Base-by-base conservation (phyloP, 2,113 vertebrate genomes). In the Aplodontia rufa region DNA sequence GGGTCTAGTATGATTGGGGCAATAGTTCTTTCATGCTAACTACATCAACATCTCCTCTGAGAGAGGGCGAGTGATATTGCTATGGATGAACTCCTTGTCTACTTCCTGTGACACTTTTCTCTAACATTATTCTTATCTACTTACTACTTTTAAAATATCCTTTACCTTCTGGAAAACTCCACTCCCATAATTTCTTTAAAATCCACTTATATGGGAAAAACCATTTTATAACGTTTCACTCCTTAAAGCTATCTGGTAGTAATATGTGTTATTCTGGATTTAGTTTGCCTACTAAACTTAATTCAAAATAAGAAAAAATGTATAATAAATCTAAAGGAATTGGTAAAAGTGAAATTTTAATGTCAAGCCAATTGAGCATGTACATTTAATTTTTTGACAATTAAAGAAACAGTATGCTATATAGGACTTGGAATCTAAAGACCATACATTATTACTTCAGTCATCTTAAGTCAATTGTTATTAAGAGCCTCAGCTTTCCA, bases 261-360 rank as follows among this genome's bases (percentile, higher is more conserved):
- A 93, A 49, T 55, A 1, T 66, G 64, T n/a, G 13, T n/a, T 66
- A 66, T 80, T 78, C 32, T 62, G 1, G 24, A 4, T 76, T 51
- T 55, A 64, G 62, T 83, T 90, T 93, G 4, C 35, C 1, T 87
- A 75, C 75, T 72, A 78, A 89, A 55, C 3, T 45, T 87, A 96
- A 90, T 62, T 2, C 14, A 74, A 24, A 87, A 87, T 72, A 49
- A 87, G 6, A 26, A 82, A 24, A 13, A 68, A 11, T 51, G 26
- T 32, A 66, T 47, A 49, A 83, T 76, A 89, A 88, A 42, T 13
- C 32, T 64, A 71, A 71, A 92, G 14, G 6, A 92, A 72, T 16
- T 60, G 49, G 26, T 9, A 66, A 69, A 53, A 13, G 4, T 71
- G 16, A 51, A 7, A 82, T 69, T 83, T 82, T 89, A 75, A 6